phyloP scores from a whole-genome alignment of 92 coral and sea anemone genomes.

The Epizoanthus ramosus region DNA sequence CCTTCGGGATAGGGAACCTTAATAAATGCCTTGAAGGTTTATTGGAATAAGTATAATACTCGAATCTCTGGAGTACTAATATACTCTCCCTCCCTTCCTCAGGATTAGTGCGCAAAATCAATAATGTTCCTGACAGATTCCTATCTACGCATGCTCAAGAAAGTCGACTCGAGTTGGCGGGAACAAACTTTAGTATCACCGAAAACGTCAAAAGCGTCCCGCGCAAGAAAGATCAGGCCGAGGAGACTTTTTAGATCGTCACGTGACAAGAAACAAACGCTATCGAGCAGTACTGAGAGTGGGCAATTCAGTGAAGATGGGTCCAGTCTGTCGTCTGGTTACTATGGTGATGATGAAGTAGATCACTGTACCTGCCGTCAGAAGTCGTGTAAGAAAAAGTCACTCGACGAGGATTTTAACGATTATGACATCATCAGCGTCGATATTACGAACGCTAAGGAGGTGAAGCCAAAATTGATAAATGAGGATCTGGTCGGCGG shows the following conservation, averaged over 20 bases:
- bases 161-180: constrained; percentile 85
- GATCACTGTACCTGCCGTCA: constrained; percentile 71
- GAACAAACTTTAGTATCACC: constrained; percentile 43
- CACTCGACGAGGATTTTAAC: constrained; percentile 32
- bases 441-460: constrained; percentile 52
- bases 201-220: constrained; percentile 24
- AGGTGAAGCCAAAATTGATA: neutral
- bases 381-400: constrained; percentile 47
- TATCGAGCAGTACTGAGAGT: constrained; percentile 70
- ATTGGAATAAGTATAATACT: too few relatives aligned
- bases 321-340: constrained; percentile 74
- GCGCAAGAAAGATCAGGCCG: constrained; percentile 13
- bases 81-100: too few relatives aligned
- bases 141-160: constrained; percentile 81
- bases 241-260: constrained; percentile 52
- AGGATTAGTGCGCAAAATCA: too few relatives aligned
- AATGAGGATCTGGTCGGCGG: neutral
- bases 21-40: too few relatives aligned
- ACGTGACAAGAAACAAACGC: constrained; percentile 31
- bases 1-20: too few relatives aligned
- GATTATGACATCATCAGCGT: constrained; percentile 85
- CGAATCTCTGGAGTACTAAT: too few relatives aligned
- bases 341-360: constrained; percentile 91
- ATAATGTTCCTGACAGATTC: constrained; percentile 82
- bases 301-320: constrained; percentile 77